Evolutionary conservation across 2,888 invertebrate genomes (phyloP), one percentile per base, ranked within the genome.

Genomic region (Diadegma fenestrale): DNA sequence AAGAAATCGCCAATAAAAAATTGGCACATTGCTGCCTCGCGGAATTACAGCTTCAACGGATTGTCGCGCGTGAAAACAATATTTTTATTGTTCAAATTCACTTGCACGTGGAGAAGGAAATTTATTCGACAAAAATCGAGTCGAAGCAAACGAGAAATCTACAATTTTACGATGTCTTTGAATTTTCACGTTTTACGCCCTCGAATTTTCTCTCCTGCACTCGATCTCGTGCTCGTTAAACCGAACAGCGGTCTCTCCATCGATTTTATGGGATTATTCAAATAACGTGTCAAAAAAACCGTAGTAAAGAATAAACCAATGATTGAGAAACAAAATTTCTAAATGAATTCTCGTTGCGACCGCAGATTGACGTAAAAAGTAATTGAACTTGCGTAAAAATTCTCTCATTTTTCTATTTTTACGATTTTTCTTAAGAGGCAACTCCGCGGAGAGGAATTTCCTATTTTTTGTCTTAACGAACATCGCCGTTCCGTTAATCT

Each of bases 11-110:
- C 71, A 76, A 82, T 76, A 73, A 76, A 85, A 73, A 80, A 76
- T 84, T 75, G 80, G 80, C 80, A 72, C 80, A 80, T 80, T 80
- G 61, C 69, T 80, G 64, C 72, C 80, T 72, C 64, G n/a, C 30
- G 63, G 63, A 72, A 30, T 72, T 71, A 69, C 33, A 81, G 54
- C 54, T 33, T 10, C 22, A 76, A 48, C 54, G 26, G 61, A 12
- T 3, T 54, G 22, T 76, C 33, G 5, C 33, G 5, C 64, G 64
- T 76, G 64, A 76, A 76, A 76, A 76, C 76, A 33, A 19, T 76
- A 14, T 76, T 76, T 76, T 76, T 48, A 76, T 22, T 6, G 41
- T 22, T 61, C 33, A 45, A 64, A 48, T 12, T 19, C 33, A 30
- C 26, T 63, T 33, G 48, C 41, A 26, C 6, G n/a, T 72, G 33